phyloP scores from a whole-genome alignment of 2,113 vertebrate genomes.

The Pogonocichla stellata region DNA sequence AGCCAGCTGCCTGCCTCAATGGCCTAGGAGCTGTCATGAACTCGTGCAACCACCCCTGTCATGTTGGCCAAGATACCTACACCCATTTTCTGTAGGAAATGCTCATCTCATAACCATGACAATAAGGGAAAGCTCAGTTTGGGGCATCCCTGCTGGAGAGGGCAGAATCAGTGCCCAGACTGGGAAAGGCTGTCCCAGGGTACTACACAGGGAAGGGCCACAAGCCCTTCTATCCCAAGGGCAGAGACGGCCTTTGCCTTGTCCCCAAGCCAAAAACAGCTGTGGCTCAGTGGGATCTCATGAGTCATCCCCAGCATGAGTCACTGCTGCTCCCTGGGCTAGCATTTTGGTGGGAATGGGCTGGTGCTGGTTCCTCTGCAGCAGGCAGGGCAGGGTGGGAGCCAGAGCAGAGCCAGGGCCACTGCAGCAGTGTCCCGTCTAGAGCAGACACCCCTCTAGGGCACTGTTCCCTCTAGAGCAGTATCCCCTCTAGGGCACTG shows the following conservation, averaged over 20 bases:
- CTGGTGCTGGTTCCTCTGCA: not conserved
- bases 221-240: not conserved
- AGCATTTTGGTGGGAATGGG: not conserved
- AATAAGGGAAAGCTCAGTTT: not conserved
- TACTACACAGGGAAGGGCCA: not conserved
- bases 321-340: not conserved
- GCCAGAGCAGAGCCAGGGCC: not conserved
- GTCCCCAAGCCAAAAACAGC: not conserved
- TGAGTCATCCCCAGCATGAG: not conserved
- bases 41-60: not conserved
- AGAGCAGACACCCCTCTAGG: too few relatives aligned
- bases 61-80: not conserved
- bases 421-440: not conserved
- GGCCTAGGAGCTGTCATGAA: not conserved
- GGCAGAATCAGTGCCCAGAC: not conserved
- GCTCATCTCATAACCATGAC: not conserved
- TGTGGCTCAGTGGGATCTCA: not conserved
- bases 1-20: fast-evolving
- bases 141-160: not conserved
- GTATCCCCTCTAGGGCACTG: too few relatives aligned
- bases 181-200: not conserved
- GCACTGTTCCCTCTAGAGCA: too few relatives aligned
- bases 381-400: not conserved
- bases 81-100: not conserved
- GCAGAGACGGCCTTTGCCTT: not conserved